phyloP scores from a whole-genome alignment of 2,797 vertebrate genomes.

The Lemur catta region DNA sequence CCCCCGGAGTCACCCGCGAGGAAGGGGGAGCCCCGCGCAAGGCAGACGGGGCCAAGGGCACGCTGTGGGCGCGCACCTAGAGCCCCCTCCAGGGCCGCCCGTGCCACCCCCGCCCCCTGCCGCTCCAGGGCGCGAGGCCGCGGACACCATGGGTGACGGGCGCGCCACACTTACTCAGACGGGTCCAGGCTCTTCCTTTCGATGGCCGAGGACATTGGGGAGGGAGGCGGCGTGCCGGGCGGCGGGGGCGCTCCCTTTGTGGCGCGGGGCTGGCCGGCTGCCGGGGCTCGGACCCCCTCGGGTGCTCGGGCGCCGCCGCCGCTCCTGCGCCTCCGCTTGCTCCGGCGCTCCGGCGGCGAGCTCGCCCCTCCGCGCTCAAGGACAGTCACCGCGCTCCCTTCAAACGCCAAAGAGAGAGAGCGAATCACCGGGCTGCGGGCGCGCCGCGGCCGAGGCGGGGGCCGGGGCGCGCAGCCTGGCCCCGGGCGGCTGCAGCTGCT shows the following conservation, averaged over 20 bases:
- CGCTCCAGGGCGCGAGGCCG: conserved; percentile 17
- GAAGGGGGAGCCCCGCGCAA: not conserved
- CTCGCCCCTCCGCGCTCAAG: conserved; percentile 83
- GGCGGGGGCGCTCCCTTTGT: conserved; percentile 83
- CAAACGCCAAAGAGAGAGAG: conserved; percentile 78
- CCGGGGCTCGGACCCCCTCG: conserved; percentile 73
- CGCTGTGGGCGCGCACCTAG: not conserved
- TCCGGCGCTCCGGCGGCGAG: conserved; percentile 72
- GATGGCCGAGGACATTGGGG: conserved; percentile 94
- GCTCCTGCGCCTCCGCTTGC: conserved; percentile 77
- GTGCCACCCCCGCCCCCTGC: not conserved
- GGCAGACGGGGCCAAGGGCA: not conserved
- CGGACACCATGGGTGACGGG: not conserved
- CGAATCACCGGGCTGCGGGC: conserved; percentile 65
- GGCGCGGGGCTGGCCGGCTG: conserved; percentile 72
- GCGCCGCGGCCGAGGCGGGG: conserved; percentile 66
- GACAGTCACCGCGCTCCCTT: conserved; percentile 86
- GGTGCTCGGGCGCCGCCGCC: conserved; percentile 67
- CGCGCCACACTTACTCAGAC: conserved; percentile 92
- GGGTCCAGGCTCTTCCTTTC: conserved; percentile 97
- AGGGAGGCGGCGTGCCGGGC: conserved; percentile 71
- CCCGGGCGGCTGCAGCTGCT: conserved; percentile 49
- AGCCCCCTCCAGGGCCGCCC: not conserved
- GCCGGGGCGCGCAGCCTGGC: conserved; percentile 53
- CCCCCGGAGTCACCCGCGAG: not conserved